A percentile compares a stretch with the other conserved stretches of the same genome.
Conservation (phyloP, 2,113 vertebrate species). For the Alligator sinensis region DNA sequence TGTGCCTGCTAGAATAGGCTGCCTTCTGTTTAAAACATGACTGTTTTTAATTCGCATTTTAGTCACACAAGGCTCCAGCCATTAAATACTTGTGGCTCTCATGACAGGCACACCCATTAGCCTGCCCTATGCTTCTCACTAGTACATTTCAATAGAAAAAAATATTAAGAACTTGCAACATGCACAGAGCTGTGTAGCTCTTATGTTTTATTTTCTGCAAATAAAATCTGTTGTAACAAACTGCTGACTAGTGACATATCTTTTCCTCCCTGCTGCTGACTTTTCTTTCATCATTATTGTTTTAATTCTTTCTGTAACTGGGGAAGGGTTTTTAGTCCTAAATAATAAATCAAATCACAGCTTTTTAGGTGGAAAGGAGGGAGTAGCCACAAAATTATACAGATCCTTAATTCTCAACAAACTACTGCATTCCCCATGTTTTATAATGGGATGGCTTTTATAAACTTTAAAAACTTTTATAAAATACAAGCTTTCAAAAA, state of each 20-base stretch:
- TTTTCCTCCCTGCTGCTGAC: neutral
- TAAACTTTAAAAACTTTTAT: neutral
- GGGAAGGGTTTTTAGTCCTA: constrained; percentile 1
- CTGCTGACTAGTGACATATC: neutral
- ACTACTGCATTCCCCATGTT: neutral
- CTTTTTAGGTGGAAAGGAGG: rapidly evolving
- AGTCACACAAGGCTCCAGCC: constrained; percentile 2
- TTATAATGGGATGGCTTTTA: neutral
- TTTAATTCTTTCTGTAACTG: constrained; percentile 41
- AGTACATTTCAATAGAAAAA: neutral
- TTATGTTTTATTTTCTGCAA: too few relatives aligned
- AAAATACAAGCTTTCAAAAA: neutral
- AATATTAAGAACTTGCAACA: neutral
- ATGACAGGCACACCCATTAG: neutral
- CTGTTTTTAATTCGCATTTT: constrained; percentile 3
- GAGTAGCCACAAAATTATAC: neutral
- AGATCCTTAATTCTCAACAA: neutral
- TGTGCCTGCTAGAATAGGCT: constrained; percentile 27
- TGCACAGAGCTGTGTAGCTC: too few relatives aligned
- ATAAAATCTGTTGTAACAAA: neutral
- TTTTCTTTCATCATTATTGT: neutral
- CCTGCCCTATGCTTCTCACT: rapidly evolving
- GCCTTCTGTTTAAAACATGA: neutral
- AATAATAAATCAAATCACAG: neutral
- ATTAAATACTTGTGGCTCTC: neutral